Percentiles rank a stretch among this genome's conserved stretches.
These are phyloP conservation scores for Leucophenga montana DNA, from an alignment of 2,888 invertebrate species.

Conservation along the genomic window DNA sequence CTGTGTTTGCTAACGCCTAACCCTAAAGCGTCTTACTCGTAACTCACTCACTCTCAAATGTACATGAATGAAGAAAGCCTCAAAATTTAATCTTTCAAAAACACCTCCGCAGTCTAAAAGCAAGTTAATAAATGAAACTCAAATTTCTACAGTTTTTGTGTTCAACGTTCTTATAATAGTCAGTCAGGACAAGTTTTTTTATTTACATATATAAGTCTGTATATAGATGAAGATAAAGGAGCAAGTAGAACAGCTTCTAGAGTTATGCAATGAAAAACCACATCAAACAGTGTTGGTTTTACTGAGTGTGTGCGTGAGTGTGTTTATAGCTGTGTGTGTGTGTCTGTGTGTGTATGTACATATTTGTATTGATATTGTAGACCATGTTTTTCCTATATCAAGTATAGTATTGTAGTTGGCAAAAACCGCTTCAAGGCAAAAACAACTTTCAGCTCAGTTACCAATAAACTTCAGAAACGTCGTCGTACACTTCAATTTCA, in stretches of 20 bases:
- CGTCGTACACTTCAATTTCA: slow-evolving; percentile 7
- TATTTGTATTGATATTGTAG: neutral
- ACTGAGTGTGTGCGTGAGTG: neutral
- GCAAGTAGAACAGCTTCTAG: slow-evolving; percentile 5
- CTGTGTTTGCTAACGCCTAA: too few species aligned
- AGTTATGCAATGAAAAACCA: slow-evolving; percentile 28
- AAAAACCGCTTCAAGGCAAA: slow-evolving; percentile 4
- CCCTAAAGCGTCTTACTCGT: too few species aligned
- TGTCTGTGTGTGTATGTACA: neutral
- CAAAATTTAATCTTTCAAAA: too few species aligned
- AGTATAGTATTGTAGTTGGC: neutral
- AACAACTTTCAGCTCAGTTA: slow-evolving; percentile 1
- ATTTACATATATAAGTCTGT: too few species aligned
- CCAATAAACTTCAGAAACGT: slow-evolving; percentile 15
- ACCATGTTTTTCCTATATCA: neutral
- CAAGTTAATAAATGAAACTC: too few species aligned
- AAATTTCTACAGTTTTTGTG: too few species aligned
- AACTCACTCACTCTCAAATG: too few species aligned
- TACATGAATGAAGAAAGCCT: too few species aligned
- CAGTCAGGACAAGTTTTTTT: too few species aligned
- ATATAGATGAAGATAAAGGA: too few species aligned
- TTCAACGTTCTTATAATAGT: too few species aligned
- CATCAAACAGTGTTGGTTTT: slow-evolving; percentile 25
- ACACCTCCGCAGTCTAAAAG: too few species aligned
- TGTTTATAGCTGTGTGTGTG: neutral